Evolutionary conservation across 2,888 invertebrate genomes (phyloP), one percentile per base, ranked within the genome.

Genomic region (Muscina levida): DNA sequence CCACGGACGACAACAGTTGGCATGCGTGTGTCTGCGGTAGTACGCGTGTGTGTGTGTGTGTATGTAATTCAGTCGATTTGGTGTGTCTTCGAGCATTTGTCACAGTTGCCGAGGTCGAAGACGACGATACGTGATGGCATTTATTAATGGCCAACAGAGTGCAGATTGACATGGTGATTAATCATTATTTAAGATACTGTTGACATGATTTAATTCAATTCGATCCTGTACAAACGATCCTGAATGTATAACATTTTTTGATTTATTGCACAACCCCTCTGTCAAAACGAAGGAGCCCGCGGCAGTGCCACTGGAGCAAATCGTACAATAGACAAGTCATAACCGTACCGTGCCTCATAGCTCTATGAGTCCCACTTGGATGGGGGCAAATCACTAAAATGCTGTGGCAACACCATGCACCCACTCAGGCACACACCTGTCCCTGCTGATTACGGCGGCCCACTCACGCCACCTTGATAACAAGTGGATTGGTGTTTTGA

Each of bases 81-180:
- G 59, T 68, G 31, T 57, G 62, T n/a, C 48, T 48, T 57, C 22
- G 74, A 31, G 77, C 72, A 79, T 59, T 75, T 79, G 81, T 73
- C 81, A 67, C 71, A 24, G 56, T 48, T 51, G 44, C 42, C 56
- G 72, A 56, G 59, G 17, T 67, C 72, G 75, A 48, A 67, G 59
- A 68, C 51, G 42, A 65, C 62, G 57, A 15, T 72, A 57, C 66
- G 77, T 78, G 76, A 72, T 82, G 83, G 68, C 79, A 75, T 83
- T 84, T 84, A 82, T 83, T 82, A 84, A 83, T 82, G 83, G 72
- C 80, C 80, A 82, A 77, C 80, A 82, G 72, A 76, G 72, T 82
- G 66, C 70, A 72, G 82, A 82, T 83, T 84, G 84, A 82, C 84
- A 83, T 62, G 67, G 75, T 75, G 80, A 84, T 84, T 83, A 84